Evolutionary conservation across 2,113 vertebrate species (phyloP), one percentile per base, ranked within the genome.

Genomic region (Heliornis fulica): DNA sequence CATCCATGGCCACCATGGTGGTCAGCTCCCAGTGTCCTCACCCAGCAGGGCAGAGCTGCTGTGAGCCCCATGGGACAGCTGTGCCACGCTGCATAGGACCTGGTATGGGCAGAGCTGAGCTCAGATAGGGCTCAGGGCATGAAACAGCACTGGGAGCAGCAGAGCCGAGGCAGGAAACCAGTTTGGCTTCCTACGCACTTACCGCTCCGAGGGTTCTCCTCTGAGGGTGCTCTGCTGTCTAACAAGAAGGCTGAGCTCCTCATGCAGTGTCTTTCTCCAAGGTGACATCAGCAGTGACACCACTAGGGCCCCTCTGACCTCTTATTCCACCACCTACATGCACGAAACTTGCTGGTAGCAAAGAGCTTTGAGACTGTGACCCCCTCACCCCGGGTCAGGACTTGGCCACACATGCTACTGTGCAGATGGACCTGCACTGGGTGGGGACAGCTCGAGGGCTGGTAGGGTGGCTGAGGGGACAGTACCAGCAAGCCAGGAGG

Each of bases 1-100:
- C 56, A 43, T 79, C 79, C 23, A 4, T 0, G 11, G 68, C 18
- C 41, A 48, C 53, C 0, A 0, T 0, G 25, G 7, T 0, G 10
- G 45, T 15, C 12, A 3, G 32, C 13, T 48, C 51, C 22, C 0
- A 1, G 68, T 51, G 74, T 22, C 10, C 31, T n/a, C n/a, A n/a
- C n/a, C 32, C 2, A 0, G 57, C 10, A 7, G 31, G 60, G 38
- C 41, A 88, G 71, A 76, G 53, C 41, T 68, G 48, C 57, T 1
- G 0, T 6, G 71, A 65, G 60, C 36, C 46, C n/a, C 0, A 0
- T 12, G 60, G 70, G 10, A 25, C 25, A 0, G 17, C 4, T 0
- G 53, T 50, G 57, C 17, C 75, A 45, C 2, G 0, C 48, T 60
- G 65, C 15, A 1, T 3, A 13, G 43, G 66, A 69, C 48, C 76